Evolutionary conservation across 2,113 vertebrate genomes (phyloP).

Genomic region (Spea multiplicata): DNA sequence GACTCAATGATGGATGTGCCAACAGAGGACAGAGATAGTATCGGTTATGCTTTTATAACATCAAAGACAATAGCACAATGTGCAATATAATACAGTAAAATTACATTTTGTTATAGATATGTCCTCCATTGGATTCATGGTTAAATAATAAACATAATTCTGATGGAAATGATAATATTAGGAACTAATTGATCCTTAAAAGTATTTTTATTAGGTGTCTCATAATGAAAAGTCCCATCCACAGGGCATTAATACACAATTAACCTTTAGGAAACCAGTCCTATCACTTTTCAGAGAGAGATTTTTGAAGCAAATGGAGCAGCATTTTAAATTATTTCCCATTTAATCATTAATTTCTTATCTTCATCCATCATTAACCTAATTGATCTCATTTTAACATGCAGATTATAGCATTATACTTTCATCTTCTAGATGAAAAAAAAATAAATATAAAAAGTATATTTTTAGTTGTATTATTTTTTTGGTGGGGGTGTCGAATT

Average conservation of each 20-base stretch:
- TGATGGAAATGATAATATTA: conserved; percentile 19
- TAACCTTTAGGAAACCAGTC: conserved; percentile 43
- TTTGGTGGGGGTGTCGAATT: too few relatives aligned
- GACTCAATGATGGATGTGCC: too few relatives aligned
- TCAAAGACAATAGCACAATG: too few relatives aligned
- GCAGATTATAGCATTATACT: conserved; percentile 53
- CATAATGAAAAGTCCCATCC: conserved; percentile 49
- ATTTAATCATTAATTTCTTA: conserved; percentile 60
- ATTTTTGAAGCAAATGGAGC: conserved; percentile 59
- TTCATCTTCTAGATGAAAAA: conserved; percentile 46
- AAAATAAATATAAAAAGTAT: too few relatives aligned
- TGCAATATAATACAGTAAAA: too few relatives aligned
- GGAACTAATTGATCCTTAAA: conserved; percentile 35
- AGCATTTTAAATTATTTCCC: conserved; percentile 60
- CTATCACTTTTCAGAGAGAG: conserved; percentile 45
- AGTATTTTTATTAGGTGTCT: conserved; percentile 34
- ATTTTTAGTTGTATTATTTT: too few relatives aligned
- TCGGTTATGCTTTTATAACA: too few relatives aligned
- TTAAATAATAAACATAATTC: conserved; percentile 19
- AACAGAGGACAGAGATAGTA: too few relatives aligned
- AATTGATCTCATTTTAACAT: conserved; percentile 63
- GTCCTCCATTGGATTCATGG: not conserved
- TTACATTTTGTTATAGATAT: too few relatives aligned
- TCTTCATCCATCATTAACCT: conserved; percentile 65
- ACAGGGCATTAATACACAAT: conserved; percentile 45